phyloP scores from a whole-genome alignment of 2,888 invertebrate species.

The Sphaerophoria rueppellii region DNA sequence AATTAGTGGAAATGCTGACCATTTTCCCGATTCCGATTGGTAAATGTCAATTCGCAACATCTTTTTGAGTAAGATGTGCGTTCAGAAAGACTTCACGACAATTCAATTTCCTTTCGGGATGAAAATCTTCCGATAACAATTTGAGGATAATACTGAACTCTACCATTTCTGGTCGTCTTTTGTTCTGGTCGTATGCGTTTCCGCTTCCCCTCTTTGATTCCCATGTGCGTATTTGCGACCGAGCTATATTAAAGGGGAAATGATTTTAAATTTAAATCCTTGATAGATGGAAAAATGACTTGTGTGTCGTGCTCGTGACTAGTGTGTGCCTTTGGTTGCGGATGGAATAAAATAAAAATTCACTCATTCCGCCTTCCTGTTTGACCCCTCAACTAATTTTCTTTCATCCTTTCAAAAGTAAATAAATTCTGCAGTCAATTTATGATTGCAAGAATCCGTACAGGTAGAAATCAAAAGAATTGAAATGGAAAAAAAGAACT shows the following conservation, averaged over 20 bases:
- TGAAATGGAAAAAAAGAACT: not conserved
- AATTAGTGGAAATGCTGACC: no score
- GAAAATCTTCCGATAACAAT: slow-evolving; percentile 46
- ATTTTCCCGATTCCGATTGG: no score
- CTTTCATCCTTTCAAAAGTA: slow-evolving; percentile 26
- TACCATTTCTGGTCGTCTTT: slow-evolving; percentile 15
- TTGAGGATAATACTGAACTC: slow-evolving; percentile 39
- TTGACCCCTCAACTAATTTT: no score
- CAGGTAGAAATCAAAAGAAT: slow-evolving; percentile 1
- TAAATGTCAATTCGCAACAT: no score
- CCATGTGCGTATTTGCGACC: not conserved
- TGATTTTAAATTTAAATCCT: slow-evolving; percentile 60
- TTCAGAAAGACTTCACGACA: slow-evolving; percentile 43
- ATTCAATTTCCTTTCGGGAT: slow-evolving; percentile 58
- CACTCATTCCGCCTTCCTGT: not conserved
- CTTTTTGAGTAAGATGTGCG: no score
- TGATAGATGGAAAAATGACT: slow-evolving; percentile 55
- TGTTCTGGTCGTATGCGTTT: not conserved
- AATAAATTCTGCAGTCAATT: slow-evolving; percentile 71
- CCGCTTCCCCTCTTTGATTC: not conserved
- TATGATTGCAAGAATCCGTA: slow-evolving; percentile 50
- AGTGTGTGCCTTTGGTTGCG: not conserved
- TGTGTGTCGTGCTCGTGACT: not conserved
- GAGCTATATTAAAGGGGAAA: slow-evolving; percentile 1
- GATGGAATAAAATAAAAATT: not conserved